Evolutionary conservation across 2,113 vertebrate species (phyloP).

Genomic region (Loxodonta africana): DNA sequence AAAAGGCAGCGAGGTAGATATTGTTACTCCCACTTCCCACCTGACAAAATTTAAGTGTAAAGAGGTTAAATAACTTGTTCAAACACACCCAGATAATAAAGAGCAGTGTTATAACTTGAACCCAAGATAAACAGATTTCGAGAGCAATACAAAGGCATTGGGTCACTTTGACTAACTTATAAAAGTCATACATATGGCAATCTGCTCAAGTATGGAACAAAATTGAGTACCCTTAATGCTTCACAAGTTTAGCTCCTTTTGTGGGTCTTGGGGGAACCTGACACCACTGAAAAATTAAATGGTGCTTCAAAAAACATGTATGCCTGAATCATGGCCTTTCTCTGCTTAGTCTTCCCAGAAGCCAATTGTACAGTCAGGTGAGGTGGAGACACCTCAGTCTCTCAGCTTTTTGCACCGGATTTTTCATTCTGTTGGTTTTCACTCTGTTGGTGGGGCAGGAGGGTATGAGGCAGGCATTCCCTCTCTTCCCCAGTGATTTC

Average conservation of each 20-base stretch:
- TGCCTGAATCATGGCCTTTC: not conserved
- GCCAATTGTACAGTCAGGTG: not conserved
- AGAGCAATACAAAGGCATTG: not conserved
- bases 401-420: not conserved
- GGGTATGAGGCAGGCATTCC: not conserved
- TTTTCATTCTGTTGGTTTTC: slow-evolving; percentile 21
- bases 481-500: not conserved
- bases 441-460: not conserved
- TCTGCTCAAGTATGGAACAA: not conserved
- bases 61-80: not conserved
- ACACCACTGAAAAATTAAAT: not conserved
- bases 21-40: not conserved
- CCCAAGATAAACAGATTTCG: not conserved
- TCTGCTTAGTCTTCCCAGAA: not conserved
- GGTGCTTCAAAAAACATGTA: not conserved
- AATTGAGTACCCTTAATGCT: not conserved
- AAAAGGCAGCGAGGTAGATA: not conserved
- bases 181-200: not conserved
- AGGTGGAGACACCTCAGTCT: not conserved
- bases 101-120: not conserved
- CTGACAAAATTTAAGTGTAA: not conserved
- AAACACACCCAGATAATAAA: not conserved
- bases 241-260: not conserved
- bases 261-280: not conserved
- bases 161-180: not conserved